These are phyloP conservation scores for Mesoligia furuncula DNA, from an alignment of 2,888 invertebrate genomes.

Conservation along the genomic window DNA sequence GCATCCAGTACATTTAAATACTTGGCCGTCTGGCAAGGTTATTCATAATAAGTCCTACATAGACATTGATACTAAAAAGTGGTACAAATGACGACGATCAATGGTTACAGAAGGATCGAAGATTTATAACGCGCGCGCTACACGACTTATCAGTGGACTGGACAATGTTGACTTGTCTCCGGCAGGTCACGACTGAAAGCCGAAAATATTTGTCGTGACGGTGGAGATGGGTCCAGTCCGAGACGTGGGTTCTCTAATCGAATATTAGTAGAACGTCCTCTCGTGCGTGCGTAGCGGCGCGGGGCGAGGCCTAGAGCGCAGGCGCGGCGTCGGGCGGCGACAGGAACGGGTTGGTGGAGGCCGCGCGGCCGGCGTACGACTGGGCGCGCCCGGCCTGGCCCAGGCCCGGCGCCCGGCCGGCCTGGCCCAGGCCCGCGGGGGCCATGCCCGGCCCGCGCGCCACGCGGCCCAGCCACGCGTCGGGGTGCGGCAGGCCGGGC, in stretches of 20 bases:
- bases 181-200: conserved; percentile 15
- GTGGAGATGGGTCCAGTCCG: conserved; percentile 6
- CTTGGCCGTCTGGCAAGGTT: conserved; percentile 39
- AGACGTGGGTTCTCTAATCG: conserved; percentile 33
- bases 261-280: conserved; percentile 44
- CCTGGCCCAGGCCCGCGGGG: conserved; percentile 78
- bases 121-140: conserved; percentile 47
- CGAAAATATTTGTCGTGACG: conserved; percentile 15
- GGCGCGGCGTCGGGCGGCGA: conserved; percentile 56
- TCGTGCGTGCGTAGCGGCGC: conserved; percentile 42
- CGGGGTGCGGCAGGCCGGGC: conserved; percentile 93
- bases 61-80: conserved; percentile 30
- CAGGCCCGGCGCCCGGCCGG: conserved; percentile 84
- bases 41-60: conserved; percentile 21
- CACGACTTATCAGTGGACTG: conserved; percentile 22
- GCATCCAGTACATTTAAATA: conserved; percentile 50
- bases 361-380: conserved; percentile 73
- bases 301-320: conserved; percentile 54
- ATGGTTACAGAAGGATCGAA: conserved; percentile 24
- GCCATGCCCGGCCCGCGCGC: conserved; percentile 90
- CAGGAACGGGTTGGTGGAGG: conserved; percentile 73
- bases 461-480: conserved; percentile 95
- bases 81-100: conserved; percentile 21
- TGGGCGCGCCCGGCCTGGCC: conserved; percentile 83
- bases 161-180: conserved; percentile 4